Conservation (phyloP, 2,888 invertebrate species). For the Limenitis camilla region DNA sequence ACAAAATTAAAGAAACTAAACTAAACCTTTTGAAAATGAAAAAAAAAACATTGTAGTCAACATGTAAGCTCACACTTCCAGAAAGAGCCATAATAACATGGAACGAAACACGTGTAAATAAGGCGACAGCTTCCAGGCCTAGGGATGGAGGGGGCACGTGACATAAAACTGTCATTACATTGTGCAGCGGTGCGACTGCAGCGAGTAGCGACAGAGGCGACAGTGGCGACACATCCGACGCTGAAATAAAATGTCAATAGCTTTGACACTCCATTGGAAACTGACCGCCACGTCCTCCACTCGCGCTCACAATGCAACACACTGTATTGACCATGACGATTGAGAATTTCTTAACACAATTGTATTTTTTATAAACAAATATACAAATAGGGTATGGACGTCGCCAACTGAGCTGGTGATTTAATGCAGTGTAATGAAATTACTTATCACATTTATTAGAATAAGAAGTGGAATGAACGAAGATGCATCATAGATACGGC, state of each 20-base stretch:
- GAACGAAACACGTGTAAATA: not conserved
- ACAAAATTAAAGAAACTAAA: no score
- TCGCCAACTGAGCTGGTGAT: no score
- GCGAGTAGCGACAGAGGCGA: no score
- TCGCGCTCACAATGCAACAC: no score
- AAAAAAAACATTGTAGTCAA: not conserved
- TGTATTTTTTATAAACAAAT: no score
- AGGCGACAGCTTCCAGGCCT: not conserved
- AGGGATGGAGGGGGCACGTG: not conserved
- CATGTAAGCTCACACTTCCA: not conserved
- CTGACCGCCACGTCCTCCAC: constrained; percentile 1
- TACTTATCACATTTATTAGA: no score
- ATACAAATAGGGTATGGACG: no score
- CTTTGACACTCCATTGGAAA: constrained; percentile 6
- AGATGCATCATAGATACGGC: no score
- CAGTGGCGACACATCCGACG: not conserved
- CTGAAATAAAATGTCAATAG: constrained; percentile 7
- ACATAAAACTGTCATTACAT: constrained; percentile 6
- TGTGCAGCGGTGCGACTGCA: not conserved
- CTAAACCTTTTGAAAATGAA: no score
- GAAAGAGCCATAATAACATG: not conserved
- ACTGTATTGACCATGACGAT: not conserved
- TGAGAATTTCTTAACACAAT: no score
- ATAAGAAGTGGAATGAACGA: no score
- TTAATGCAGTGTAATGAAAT: no score